These are phyloP conservation scores for Setophaga petechia DNA, from an alignment of 2,113 vertebrate species.

Conservation along the genomic window DNA sequence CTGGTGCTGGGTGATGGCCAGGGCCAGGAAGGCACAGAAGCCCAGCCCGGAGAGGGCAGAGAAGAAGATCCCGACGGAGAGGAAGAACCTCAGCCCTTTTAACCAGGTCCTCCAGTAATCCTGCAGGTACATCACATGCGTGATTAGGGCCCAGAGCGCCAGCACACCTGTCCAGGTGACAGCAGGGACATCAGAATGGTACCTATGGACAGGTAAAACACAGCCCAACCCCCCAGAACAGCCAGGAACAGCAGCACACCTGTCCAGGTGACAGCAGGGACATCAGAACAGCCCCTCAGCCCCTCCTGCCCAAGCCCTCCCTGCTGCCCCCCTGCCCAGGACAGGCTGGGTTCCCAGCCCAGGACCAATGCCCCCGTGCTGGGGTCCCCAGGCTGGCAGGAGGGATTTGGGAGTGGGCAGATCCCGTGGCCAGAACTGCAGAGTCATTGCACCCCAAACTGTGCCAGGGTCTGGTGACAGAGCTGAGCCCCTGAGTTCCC, in stretches of 20 bases:
- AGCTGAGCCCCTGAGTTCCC: not conserved
- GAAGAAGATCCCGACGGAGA: conserved; percentile 84
- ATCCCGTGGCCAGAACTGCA: not conserved
- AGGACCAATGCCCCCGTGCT: not conserved
- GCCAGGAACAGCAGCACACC: not conserved
- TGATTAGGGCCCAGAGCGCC: conserved; percentile 92
- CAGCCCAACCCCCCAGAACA: not conserved
- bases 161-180: conserved; percentile 84
- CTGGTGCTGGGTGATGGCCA: conserved; percentile 84
- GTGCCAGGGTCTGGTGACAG: not conserved
- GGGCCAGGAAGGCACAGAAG: conserved; percentile 83
- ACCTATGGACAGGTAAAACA: not conserved
- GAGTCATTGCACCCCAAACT: not conserved
- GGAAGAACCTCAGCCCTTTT: conserved; percentile 91
- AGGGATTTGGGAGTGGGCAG: not conserved
- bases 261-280: not conserved
- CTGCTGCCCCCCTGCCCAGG: not conserved
- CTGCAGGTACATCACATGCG: conserved; percentile 95
- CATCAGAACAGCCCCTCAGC: too few species aligned
- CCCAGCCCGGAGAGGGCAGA: conserved; percentile 78
- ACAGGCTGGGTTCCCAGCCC: not conserved
- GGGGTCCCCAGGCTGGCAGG: not conserved
- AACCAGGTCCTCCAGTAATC: conserved; percentile 97
- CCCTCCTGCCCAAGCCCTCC: not conserved
- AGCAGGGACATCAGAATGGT: not conserved